A percentile compares a stretch with the other conserved stretches of the same genome.
Conservation (phyloP, 1,140 invertebrate genomes). For the Euura lappo region DNA sequence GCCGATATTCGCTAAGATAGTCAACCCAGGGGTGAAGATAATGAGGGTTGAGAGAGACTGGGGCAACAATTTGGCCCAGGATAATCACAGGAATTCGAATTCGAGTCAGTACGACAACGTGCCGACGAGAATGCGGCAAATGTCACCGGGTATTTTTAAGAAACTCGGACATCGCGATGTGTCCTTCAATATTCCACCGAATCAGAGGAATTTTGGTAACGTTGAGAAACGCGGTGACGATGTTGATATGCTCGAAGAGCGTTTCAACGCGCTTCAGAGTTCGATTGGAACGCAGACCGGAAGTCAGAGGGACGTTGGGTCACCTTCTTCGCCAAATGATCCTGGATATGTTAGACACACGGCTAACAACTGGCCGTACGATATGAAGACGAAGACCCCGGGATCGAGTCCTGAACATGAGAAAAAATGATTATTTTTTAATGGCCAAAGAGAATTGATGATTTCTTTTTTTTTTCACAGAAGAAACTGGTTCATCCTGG, state of each 20-base stretch:
- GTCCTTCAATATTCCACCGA: conserved; percentile 47
- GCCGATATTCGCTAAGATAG: conserved; percentile 46
- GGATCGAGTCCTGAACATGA: conserved; percentile 65
- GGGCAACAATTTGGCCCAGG: conserved; percentile 41
- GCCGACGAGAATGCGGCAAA: conserved; percentile 50
- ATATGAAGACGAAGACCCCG: conserved; percentile 61
- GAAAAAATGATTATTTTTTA: background rate
- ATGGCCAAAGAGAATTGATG: no score
- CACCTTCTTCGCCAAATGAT: conserved; percentile 68
- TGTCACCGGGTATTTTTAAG: conserved; percentile 47
- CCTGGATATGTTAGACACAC: conserved; percentile 74
- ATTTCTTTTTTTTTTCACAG: no score
- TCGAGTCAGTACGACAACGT: conserved; percentile 59
- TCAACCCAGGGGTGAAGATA: conserved; percentile 56
- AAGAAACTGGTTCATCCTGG: no score
- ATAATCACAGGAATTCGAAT: conserved; percentile 54
- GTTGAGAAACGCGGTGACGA: conserved; percentile 43
- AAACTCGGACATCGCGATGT: conserved; percentile 42
- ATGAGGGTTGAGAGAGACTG: conserved; percentile 53
- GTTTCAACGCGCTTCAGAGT: conserved; percentile 58
- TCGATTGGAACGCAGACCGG: conserved; percentile 53
- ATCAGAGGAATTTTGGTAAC: conserved; percentile 31
- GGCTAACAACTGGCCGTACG: conserved; percentile 69
- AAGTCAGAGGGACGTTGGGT: conserved; percentile 22
- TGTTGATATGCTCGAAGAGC: conserved; percentile 55